Conservation (phyloP, 2,113 vertebrate species). For the Meles meles region DNA sequence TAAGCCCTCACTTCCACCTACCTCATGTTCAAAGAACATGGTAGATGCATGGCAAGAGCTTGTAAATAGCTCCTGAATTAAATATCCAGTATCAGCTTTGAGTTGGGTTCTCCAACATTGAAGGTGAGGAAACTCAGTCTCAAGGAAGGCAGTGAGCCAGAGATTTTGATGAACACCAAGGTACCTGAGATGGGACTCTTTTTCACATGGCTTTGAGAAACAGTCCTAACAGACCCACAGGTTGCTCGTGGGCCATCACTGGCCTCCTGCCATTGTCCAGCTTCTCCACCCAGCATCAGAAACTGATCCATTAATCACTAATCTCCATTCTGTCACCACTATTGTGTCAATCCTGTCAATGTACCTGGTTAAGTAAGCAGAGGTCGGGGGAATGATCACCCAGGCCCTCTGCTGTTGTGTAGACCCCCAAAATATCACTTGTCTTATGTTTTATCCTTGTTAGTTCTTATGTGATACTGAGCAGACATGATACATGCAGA, state of each 20-base stretch:
- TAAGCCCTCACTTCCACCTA: not conserved
- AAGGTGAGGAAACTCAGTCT: not conserved
- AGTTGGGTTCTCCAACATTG: not conserved
- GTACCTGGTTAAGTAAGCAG: not conserved
- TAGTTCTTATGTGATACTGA: not conserved
- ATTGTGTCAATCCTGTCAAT: not conserved
- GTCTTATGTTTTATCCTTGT: not conserved
- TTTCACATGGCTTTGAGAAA: not conserved
- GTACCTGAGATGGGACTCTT: not conserved
- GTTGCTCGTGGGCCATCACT: not conserved
- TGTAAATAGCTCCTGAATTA: not conserved
- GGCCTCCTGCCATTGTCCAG: not conserved
- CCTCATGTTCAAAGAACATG: not conserved
- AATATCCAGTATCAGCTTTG: not conserved
- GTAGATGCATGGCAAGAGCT: not conserved
- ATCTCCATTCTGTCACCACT: not conserved
- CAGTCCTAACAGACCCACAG: not conserved
- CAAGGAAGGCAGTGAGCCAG: not conserved
- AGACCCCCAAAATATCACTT: not conserved
- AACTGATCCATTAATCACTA: not conserved
- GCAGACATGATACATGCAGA: not conserved
- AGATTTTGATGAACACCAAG: not conserved
- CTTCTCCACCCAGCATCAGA: not conserved
- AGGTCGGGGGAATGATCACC: not conserved
- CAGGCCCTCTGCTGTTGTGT: not conserved